Conservation (phyloP, 2,888 invertebrate species). For the Druceiella hillmani region DNA sequence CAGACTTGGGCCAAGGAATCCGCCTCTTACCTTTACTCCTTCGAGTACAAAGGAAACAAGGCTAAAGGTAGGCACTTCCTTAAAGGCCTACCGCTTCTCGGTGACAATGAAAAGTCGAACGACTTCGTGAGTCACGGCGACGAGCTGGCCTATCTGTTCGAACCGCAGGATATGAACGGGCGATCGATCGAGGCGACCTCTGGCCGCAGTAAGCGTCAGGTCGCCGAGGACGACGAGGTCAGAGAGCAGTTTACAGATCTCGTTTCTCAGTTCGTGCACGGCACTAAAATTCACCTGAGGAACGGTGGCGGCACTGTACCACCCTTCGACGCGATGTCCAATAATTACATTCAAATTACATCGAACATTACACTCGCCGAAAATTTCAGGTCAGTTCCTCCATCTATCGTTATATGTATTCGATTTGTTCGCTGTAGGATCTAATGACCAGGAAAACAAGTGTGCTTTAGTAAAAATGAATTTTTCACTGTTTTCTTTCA, state of each 20-base stretch:
- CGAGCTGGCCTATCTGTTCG: constrained; percentile 67
- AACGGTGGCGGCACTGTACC: constrained; percentile 24
- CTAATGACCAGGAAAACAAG: no score
- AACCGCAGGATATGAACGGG: constrained; percentile 57
- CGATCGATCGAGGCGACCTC: constrained; percentile 37
- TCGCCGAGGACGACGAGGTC: constrained; percentile 57
- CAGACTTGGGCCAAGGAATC: constrained; percentile 62
- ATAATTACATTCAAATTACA: constrained; percentile 37
- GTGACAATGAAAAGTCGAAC: constrained; percentile 30
- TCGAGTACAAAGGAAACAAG: constrained; percentile 62
- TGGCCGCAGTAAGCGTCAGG: constrained; percentile 20
- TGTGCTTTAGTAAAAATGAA: no score
- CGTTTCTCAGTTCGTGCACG: constrained; percentile 61
- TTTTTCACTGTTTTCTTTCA: no score
- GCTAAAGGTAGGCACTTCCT: constrained; percentile 60
- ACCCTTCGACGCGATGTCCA: constrained; percentile 32
- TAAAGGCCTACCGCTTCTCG: constrained; percentile 59
- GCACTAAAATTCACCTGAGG: constrained; percentile 27
- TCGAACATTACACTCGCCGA: constrained; percentile 34
- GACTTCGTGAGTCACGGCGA: constrained; percentile 57
- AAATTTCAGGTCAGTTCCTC: constrained; percentile 36
- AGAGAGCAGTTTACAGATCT: constrained; percentile 61
- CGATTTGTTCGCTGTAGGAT: no score
- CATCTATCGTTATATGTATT: no score
- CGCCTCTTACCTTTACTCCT: constrained; percentile 67